These are phyloP conservation scores for Echinops telfairi DNA, from an alignment of 2,113 vertebrate genomes.

Conservation along the genomic window DNA sequence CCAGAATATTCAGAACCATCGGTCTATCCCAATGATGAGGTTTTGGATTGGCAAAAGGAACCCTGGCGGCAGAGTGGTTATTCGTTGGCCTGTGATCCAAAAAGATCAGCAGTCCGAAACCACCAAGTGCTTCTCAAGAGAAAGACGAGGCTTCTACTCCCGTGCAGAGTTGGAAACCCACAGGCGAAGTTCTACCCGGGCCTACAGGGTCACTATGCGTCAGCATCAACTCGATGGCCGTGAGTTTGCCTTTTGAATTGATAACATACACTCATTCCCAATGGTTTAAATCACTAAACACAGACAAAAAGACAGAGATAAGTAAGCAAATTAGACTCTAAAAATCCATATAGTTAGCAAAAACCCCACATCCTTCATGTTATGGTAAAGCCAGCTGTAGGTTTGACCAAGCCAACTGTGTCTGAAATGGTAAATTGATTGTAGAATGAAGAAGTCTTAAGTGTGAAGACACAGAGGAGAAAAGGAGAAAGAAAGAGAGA, in stretches of 20 bases:
- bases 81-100: no score
- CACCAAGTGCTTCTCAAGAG: no score
- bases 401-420: neutral
- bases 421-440: neutral
- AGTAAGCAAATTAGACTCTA: neutral
- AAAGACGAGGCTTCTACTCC: no score
- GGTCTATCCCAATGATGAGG: neutral
- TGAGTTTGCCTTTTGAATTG: neutral
- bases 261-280: accelerated
- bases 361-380: neutral
- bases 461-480: neutral
- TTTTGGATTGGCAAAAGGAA: no score
- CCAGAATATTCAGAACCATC: neutral
- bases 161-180: no score
- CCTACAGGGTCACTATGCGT: no score
- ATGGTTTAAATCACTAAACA: neutral
- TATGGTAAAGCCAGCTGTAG: neutral
- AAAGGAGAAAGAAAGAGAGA: neutral
- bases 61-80: no score
- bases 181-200: no score
- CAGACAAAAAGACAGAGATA: neutral
- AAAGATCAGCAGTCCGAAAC: no score
- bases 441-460: neutral
- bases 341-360: neutral
- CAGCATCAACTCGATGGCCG: no score